Evolutionary conservation across 2,888 invertebrate genomes (phyloP).

Genomic region (Drosophila kambysellisi): DNA sequence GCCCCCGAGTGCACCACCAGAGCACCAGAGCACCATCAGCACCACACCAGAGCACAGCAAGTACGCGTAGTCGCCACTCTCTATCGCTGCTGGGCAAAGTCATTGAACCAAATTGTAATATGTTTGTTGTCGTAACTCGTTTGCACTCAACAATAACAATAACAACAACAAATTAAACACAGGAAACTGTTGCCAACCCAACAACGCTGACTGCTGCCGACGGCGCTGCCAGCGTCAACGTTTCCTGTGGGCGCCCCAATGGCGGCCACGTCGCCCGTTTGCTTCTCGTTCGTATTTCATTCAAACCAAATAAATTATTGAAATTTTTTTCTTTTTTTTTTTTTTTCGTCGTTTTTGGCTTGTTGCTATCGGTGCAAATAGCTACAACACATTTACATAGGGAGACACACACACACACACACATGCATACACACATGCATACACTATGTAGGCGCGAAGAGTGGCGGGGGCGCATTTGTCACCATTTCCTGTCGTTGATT

Average conservation of each 20-base stretch:
- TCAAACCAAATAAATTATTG: constrained; percentile 79
- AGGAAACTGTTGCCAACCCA: constrained; percentile 80
- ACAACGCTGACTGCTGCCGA: constrained; percentile 55
- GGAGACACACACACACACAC: constrained; percentile 32
- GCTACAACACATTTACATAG: constrained; percentile 74
- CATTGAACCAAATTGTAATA: constrained; percentile 79
- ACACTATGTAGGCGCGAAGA: constrained; percentile 13
- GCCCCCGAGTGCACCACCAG: constrained; percentile 35
- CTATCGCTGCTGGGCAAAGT: constrained; percentile 73
- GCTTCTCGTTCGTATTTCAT: constrained; percentile 77
- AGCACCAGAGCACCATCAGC: constrained; percentile 3
- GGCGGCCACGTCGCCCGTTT: constrained; percentile 64
- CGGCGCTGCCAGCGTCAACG: constrained; percentile 61
- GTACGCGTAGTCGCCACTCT: constrained; percentile 12
- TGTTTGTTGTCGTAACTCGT: constrained; percentile 80
- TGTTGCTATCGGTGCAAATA: constrained; percentile 80
- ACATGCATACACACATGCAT: constrained; percentile 29
- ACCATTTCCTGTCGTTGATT: constrained; percentile 82
- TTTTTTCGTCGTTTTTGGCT: constrained; percentile 60
- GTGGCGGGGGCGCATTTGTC: constrained; percentile 67
- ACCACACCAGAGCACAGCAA: background rate
- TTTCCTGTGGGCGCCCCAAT: constrained; percentile 83
- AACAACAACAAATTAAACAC: constrained; percentile 55
- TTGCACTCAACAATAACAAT: constrained; percentile 66
- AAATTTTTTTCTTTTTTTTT: constrained; percentile 56